These are phyloP conservation scores for Euura saliciscinereae DNA, from an alignment of 1,140 invertebrate genomes.

Conservation along the genomic window DNA sequence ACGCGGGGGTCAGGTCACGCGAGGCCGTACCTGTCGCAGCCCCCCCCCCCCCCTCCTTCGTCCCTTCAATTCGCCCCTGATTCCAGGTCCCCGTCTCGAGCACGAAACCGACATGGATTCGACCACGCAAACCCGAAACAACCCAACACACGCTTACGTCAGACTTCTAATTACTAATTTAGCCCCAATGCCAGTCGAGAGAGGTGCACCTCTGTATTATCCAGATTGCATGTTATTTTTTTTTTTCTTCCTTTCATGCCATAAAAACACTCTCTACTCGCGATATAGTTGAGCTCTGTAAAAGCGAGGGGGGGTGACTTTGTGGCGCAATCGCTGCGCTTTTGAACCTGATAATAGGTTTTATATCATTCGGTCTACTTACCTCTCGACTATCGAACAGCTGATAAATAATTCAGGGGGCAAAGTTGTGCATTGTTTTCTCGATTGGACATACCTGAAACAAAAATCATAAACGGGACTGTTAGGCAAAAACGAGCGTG, in stretches of 20 bases:
- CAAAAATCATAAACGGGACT: not conserved
- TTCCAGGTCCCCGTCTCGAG: not conserved
- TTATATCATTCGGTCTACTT: too few species aligned
- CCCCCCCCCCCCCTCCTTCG: not conserved
- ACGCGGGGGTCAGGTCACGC: slow-evolving; percentile 48
- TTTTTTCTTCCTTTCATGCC: not conserved
- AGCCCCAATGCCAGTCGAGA: slow-evolving; percentile 29
- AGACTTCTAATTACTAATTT: slow-evolving; percentile 62
- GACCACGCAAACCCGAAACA: slow-evolving; percentile 58
- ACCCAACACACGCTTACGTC: slow-evolving; percentile 49
- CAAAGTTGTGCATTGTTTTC: not conserved
- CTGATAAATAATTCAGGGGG: too few species aligned
- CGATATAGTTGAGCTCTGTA: too few species aligned
- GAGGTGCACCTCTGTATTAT: not conserved
- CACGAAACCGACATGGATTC: slow-evolving; percentile 50
- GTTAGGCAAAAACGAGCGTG: not conserved
- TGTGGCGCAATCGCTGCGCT: too few species aligned
- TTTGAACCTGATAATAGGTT: too few species aligned
- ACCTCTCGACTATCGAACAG: too few species aligned
- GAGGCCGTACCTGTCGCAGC: slow-evolving; percentile 60
- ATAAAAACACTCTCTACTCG: too few species aligned
- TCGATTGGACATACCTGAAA: not conserved
- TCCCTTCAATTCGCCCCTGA: too few species aligned
- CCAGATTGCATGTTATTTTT: not conserved
- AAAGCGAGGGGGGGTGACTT: too few species aligned